Evolutionary conservation across 2,888 invertebrate species (phyloP), one percentile per base, ranked within the genome.

Genomic region (Brachynemurus nebulosus): DNA sequence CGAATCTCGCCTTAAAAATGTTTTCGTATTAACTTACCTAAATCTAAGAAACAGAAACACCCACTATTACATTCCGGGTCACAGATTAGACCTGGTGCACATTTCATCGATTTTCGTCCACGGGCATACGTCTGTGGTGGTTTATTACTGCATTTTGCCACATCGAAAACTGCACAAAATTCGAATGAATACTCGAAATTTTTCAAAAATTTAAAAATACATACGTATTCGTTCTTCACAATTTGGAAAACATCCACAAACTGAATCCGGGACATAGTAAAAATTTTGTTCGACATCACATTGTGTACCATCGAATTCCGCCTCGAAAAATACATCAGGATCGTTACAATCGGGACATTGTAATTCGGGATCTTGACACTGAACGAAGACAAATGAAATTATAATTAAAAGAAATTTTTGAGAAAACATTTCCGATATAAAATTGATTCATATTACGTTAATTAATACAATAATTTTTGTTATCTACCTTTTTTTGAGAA

Each of bases 231-330:
- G 18, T 19, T 18, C 12, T 37, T 19, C 19, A 37, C 37, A 37
- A 19, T 18, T 20, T 17, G 37, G 8, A 37, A 37, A 37, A 37
- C 37, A 37, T 20, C 20, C 20, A 37, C 37, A 37, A 4, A 37
- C 8, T 5, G 37, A 4, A 20, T 37, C 20, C 12, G 18, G 11
- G 9, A 37, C 18, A 12, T 12, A 37, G 20, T 37, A 37, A 17
- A 20, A 5, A 6, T 11, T 20, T 11, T 37, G n/a, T 19, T 19
- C 37, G 6, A 2, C 12, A 20, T 18, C 12, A 37, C n/a, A n/a
- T 37, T 18, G 11, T 9, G 2, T 19, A n/a, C 20, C 19, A 3
- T 20, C 20, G 18, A 12, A 30, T 30, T 37, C 37, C 6, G 8
- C 20, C 12, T 37, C 37, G 11, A 37, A 18, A 9, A 12, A 19